These are phyloP conservation scores for Pissodes strobi DNA, from an alignment of 1,140 invertebrate species.

Conservation along the genomic window DNA sequence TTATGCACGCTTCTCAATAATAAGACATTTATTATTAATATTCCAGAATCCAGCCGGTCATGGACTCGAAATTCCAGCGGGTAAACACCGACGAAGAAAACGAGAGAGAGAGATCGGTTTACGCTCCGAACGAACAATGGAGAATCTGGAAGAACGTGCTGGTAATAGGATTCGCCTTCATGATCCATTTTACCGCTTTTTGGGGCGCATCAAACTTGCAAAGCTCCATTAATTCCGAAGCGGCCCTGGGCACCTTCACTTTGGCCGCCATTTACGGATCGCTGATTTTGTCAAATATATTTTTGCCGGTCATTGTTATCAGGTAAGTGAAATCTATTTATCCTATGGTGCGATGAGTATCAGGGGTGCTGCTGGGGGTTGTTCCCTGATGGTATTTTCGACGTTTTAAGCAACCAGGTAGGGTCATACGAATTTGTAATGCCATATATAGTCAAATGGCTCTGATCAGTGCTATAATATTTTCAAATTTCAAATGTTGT, in stretches of 20 bases:
- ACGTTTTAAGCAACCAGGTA: too few species aligned
- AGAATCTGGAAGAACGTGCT: constrained; percentile 74
- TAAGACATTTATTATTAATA: too few species aligned
- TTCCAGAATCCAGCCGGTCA: constrained; percentile 22
- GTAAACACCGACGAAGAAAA: constrained; percentile 46
- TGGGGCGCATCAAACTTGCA: constrained; percentile 80
- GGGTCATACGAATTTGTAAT: too few species aligned
- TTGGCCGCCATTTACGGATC: constrained; percentile 77
- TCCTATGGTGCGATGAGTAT: too few species aligned
- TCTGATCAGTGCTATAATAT: too few species aligned
- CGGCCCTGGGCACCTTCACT: constrained; percentile 71
- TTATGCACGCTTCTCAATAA: too few species aligned
- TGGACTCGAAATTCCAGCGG: constrained; percentile 47
- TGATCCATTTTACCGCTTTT: constrained; percentile 83
- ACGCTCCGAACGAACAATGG: constrained; percentile 61
- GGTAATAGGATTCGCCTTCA: constrained; percentile 75
- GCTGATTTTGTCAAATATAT: constrained; percentile 80
- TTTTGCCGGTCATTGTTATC: constrained; percentile 76
- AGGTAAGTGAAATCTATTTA: too few species aligned
- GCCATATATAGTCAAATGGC: too few species aligned
- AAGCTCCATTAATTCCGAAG: constrained; percentile 72
- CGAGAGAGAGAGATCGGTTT: constrained; percentile 29
- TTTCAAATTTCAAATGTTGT: too few species aligned
- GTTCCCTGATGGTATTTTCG: too few species aligned
- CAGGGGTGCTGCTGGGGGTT: too few species aligned